Conservation (phyloP, 37 sponge, comb jelly and placozoan genomes). For the Oopsacas minuta region DNA sequence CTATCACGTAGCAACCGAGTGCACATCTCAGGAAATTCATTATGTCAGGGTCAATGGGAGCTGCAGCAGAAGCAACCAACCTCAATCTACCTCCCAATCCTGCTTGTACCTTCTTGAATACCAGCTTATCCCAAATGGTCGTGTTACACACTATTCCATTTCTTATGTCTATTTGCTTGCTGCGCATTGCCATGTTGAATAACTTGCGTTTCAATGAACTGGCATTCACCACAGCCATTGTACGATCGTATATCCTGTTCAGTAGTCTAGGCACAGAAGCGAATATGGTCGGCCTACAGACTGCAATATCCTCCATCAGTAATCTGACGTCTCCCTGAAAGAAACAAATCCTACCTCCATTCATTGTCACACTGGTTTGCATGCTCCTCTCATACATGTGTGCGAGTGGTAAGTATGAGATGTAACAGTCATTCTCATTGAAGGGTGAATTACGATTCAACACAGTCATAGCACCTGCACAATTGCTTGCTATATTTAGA, state of each 20-base stretch:
- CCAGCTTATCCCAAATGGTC: slow-evolving; percentile 72
- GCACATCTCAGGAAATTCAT: slow-evolving; percentile 59
- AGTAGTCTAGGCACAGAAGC: slow-evolving; percentile 81
- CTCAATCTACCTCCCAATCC: slow-evolving; percentile 70
- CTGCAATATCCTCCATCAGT: slow-evolving; percentile 69
- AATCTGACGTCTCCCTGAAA: slow-evolving; percentile 73
- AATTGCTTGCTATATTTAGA: slow-evolving; percentile 36
- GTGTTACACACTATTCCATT: slow-evolving; percentile 43
- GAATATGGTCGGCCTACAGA: slow-evolving; percentile 74
- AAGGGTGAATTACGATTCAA: not conserved
- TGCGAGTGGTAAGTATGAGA: slow-evolving; percentile 90
- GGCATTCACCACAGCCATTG: slow-evolving; percentile 40
- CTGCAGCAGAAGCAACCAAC: slow-evolving; percentile 74
- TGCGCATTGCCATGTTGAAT: slow-evolving; percentile 52
- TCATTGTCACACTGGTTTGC: slow-evolving; percentile 26
- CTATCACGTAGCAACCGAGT: slow-evolving; percentile 62
- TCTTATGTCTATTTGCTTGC: slow-evolving; percentile 52
- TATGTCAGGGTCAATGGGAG: slow-evolving; percentile 64
- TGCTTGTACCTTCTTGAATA: slow-evolving; percentile 65
- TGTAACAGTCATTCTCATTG: slow-evolving; percentile 40
- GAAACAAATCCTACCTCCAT: slow-evolving; percentile 60
- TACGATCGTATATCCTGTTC: slow-evolving; percentile 88
- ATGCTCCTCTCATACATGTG: slow-evolving; percentile 76
- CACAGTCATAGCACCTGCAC: slow-evolving; percentile 24
- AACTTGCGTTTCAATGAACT: slow-evolving; percentile 54